phyloP scores from a whole-genome alignment of 2,888 invertebrate genomes.

The Drosophila paranaensis region DNA sequence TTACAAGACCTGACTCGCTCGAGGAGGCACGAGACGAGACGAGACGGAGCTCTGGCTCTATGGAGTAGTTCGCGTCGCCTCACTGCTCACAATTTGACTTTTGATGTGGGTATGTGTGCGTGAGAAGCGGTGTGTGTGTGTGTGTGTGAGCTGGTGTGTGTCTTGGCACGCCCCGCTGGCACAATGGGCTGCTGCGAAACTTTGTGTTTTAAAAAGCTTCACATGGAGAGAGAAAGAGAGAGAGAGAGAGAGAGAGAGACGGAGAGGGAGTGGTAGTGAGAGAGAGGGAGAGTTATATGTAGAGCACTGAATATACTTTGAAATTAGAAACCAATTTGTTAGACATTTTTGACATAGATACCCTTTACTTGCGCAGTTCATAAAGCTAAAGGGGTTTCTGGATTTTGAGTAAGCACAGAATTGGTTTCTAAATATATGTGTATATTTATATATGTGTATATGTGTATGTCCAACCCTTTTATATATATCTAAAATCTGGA shows the following conservation, averaged over 20 bases:
- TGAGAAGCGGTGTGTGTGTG: constrained; percentile 50
- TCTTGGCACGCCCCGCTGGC: constrained; percentile 36
- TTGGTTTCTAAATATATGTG: too few species aligned
- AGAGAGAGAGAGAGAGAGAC: background rate
- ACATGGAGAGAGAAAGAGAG: background rate
- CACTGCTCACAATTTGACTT: constrained; percentile 73
- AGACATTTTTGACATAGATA: background rate
- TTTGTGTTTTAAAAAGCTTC: constrained; percentile 29
- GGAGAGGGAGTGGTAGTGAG: background rate
- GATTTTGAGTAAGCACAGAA: background rate
- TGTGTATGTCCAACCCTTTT: background rate
- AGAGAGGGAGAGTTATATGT: background rate
- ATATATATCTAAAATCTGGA: too few species aligned
- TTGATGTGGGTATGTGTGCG: constrained; percentile 57
- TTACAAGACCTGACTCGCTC: constrained; percentile 46
- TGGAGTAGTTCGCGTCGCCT: constrained; percentile 49
- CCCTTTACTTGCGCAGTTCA: background rate
- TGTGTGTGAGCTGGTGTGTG: constrained; percentile 27
- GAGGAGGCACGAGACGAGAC: background rate
- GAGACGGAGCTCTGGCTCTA: constrained; percentile 8
- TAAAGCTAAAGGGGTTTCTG: background rate
- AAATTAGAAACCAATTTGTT: constrained; percentile 7
- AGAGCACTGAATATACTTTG: background rate
- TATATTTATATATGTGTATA: background rate
- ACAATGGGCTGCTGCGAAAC: constrained; percentile 43